Evolutionary conservation across 2,888 invertebrate genomes (phyloP), one percentile per base, ranked within the genome.

Genomic region (Xestia ashworthii): DNA sequence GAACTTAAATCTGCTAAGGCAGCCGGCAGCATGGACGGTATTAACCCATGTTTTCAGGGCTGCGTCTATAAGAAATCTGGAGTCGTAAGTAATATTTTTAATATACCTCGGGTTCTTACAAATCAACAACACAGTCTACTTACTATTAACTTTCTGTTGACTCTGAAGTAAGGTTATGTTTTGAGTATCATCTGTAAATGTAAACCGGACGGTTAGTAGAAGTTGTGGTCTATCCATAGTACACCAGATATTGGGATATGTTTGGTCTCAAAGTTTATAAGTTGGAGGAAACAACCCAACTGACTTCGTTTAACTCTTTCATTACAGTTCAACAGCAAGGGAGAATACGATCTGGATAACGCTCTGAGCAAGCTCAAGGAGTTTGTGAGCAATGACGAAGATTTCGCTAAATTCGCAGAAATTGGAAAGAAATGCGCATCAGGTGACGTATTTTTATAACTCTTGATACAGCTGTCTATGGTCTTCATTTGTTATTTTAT

Each of bases 1-100:
- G 76, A 82, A 0, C 78, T 87, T 1, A 65, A 82, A 22, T 68
- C 81, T 11, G 88, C 83, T 11, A 86, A 87, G 53, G 65, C 75
- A 4, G 46, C 76, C 19, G 46, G 55, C 0, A 84, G 71, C n/a
- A 64, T 55, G n/a, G 76, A 78, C 11, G 74, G 64, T 19, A 74
- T 89, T 32, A 81, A 87, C n/a, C 71, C 83, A 8, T 88, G 88
- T 58, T 88, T 87, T 78, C 16, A 88, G n/a, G 71, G 69, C 32
- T 88, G 88, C 46, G 64, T 80, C 0, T 80, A 85, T 55, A 82
- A 88, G 74, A 88, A 82, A 64, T 41, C 73, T 62, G 85, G 79
- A 76, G 65, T 89, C 5, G 90, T 90, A 82, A 86, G 90, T 84
- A 73, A 12, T 38, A 53, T 22, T 25, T 14, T 25, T 25, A 58